These are phyloP conservation scores for Parnassius mnemosyne DNA, from an alignment of 2,888 invertebrate species.

Conservation along the genomic window DNA sequence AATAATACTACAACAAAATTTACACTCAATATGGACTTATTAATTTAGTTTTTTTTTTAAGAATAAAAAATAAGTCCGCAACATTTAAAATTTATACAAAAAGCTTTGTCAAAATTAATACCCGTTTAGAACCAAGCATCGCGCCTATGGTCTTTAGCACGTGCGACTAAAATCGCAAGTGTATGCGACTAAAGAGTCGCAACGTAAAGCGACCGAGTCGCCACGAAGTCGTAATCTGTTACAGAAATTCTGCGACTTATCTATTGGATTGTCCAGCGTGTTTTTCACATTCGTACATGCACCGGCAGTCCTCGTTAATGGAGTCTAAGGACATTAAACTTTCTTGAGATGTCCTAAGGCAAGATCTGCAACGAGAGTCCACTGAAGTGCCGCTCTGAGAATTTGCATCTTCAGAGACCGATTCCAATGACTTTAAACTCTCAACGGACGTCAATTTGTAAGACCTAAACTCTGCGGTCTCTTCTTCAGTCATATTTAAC, in stretches of 20 bases:
- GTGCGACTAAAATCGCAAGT: constrained; percentile 8
- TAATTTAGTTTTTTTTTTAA: constrained; percentile 7
- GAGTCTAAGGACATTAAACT: constrained; percentile 73
- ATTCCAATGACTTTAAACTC: constrained; percentile 66
- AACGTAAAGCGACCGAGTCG: constrained; percentile 3
- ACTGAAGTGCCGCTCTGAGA: constrained; percentile 69
- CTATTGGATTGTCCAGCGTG: constrained; percentile 51
- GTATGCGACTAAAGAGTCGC: neutral
- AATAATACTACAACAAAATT: constrained; percentile 20
- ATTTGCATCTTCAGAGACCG: constrained; percentile 71
- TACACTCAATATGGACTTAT: constrained; percentile 6
- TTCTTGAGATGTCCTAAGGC: constrained; percentile 67
- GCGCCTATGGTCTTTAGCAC: constrained; percentile 6
- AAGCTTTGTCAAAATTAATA: constrained; percentile 16
- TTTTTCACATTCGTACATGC: constrained; percentile 56
- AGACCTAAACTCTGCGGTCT: constrained; percentile 68
- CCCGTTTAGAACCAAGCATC: constrained; percentile 13
- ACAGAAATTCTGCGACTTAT: constrained; percentile 32
- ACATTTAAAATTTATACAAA: constrained; percentile 15
- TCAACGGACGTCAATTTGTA: constrained; percentile 72
- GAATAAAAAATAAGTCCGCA: neutral
- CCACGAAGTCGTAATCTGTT: constrained; percentile 2
- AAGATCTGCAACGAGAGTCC: constrained; percentile 66
- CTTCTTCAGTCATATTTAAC: constrained; percentile 73
- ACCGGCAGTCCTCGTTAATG: constrained; percentile 68